Base-by-base conservation (phyloP, 2,888 invertebrate genomes). In the Lutraria lutraria region DNA sequence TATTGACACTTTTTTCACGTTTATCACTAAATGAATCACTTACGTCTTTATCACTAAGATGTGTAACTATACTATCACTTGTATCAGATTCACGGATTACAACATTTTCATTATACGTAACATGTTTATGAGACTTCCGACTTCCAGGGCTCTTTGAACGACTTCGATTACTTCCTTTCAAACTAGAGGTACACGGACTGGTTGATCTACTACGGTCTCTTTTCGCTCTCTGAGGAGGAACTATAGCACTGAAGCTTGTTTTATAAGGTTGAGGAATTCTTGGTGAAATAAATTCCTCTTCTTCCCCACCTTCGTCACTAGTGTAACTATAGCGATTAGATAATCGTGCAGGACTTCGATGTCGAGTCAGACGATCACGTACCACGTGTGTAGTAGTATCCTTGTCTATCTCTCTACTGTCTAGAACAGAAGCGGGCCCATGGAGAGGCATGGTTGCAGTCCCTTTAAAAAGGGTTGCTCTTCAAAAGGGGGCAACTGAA, bases 171-270 rank as follows among this genome's bases (percentile, higher is more conserved):
- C 94, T 93, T 43, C 91, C 89, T 85, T 94, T 93, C 54, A 95
- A 89, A 87, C 94, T 95, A 60, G 94, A 93, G 0, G 93, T 81
- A 86, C 88, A 89, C 0, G 95, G 94, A 91, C 94, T 94, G 6
- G 94, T 92, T 15, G 95, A 95, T 43, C 95, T 92, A 89, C 94
- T 94, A 52, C 95, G 88, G 79, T 94, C 94, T n/a, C 90, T 86
- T 25, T 90, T 94, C 8, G 79, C 88, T 43, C 93, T 92, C 21
- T 92, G 89, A 12, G 95, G 95, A 2, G 94, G 93, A n/a, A 94
- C 93, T 34, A 95, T 94, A 0, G 96, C 96, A 84, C 95, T 95
- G 89, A 96, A 96, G 87, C 96, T 96, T 56, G 96, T 96, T 56
- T 95, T 92, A 91, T 96, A 96, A 0, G 96, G 95, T 92, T 96